Evolutionary conservation across 2,888 invertebrate species (phyloP).

Genomic region (Sipunculus nudus): DNA sequence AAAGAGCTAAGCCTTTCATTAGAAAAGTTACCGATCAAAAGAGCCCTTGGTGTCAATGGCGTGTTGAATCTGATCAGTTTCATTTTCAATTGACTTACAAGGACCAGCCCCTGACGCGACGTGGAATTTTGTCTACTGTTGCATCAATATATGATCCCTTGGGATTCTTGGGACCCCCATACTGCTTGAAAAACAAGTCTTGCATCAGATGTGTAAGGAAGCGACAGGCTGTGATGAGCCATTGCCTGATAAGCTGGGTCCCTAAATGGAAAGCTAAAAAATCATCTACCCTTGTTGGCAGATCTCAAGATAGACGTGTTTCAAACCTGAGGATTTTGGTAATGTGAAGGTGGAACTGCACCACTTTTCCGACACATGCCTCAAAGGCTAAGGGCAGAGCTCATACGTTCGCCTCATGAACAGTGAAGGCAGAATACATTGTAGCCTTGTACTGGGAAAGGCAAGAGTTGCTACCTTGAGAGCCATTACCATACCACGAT

Average conservation of each 20-base stretch:
- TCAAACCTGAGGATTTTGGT: constrained; percentile 33
- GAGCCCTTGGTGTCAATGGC: constrained; percentile 27
- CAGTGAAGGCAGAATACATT: constrained; percentile 10
- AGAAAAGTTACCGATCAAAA: constrained; percentile 20
- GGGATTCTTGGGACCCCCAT: constrained; percentile 37
- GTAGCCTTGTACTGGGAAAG: constrained; percentile 25
- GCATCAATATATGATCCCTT: constrained; percentile 40
- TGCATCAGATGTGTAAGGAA: constrained; percentile 33
- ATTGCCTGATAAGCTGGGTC: constrained; percentile 20
- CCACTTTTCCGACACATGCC: constrained; percentile 36
- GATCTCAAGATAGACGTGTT: background rate
- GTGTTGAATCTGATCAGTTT: constrained; percentile 15
- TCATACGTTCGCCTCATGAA: constrained; percentile 8
- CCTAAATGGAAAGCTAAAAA: constrained; percentile 4
- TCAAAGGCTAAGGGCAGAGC: constrained; percentile 18
- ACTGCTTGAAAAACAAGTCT: constrained; percentile 30
- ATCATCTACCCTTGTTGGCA: background rate
- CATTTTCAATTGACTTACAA: constrained; percentile 12
- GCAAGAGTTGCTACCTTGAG: constrained; percentile 30
- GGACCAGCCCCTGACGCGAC: constrained; percentile 25
- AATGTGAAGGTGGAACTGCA: constrained; percentile 23
- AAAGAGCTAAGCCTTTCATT: constrained; percentile 17
- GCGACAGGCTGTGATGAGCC: constrained; percentile 36
- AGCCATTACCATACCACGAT: constrained; percentile 17
- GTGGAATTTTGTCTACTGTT: constrained; percentile 37